Evolutionary conservation across 2,113 vertebrate genomes (phyloP).

Genomic region (Geothlypis trichas): DNA sequence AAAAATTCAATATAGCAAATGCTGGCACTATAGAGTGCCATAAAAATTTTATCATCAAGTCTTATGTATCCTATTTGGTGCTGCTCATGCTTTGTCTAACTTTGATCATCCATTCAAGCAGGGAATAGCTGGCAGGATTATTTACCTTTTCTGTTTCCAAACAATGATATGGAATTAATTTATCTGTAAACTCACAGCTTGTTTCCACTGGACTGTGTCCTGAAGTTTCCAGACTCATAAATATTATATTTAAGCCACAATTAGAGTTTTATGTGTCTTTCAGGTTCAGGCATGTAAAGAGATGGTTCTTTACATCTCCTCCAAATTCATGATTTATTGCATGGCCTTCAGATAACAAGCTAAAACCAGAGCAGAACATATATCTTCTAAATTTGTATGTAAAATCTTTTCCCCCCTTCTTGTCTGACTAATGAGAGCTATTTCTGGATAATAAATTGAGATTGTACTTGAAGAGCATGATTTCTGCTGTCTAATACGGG

Average conservation of each 20-base stretch:
- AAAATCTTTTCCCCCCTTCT: neutral
- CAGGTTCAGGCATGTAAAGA: slow-evolving; percentile 9
- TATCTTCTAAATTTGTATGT: neutral
- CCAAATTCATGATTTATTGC: neutral
- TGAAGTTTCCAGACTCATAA: slow-evolving; percentile 9
- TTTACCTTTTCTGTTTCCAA: slow-evolving; percentile 10
- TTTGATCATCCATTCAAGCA: neutral
- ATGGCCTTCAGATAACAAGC: neutral
- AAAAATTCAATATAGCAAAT: neutral
- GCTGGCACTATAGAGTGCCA: neutral
- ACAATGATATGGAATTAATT: slow-evolving; percentile 23
- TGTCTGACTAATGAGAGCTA: neutral
- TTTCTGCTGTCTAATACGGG: neutral
- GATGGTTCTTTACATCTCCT: neutral
- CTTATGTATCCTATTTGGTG: neutral
- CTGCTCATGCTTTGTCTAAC: neutral
- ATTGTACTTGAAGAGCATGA: neutral
- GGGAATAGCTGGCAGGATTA: neutral
- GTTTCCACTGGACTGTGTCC: slow-evolving; percentile 13
- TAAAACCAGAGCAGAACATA: neutral
- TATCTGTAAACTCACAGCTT: neutral
- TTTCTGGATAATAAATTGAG: slow-evolving; percentile 8
- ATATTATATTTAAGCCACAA: neutral
- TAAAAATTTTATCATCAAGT: neutral
- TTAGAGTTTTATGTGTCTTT: slow-evolving; percentile 10